Percentiles rank a stretch among this genome's conserved stretches.
Conservation (phyloP, 2,888 invertebrate genomes). For the Drosophila meridionalis region DNA sequence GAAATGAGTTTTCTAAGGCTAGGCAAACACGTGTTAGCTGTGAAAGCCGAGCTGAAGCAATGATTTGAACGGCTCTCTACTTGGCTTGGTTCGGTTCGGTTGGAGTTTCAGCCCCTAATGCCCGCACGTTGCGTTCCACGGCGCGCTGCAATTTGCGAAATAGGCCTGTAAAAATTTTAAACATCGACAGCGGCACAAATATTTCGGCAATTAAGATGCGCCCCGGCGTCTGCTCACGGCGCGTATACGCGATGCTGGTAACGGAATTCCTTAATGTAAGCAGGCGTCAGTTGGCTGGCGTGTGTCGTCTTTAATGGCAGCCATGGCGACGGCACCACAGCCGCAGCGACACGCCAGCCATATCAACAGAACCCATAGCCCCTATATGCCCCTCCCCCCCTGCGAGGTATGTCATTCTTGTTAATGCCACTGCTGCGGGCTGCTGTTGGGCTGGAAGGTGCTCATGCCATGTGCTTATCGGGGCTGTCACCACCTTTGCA, state of each 20-base stretch:
- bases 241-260: slow-evolving; percentile 56
- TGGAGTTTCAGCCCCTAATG: slow-evolving; percentile 24
- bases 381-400: not conserved
- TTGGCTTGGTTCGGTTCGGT: slow-evolving; percentile 13
- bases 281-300: slow-evolving; percentile 78
- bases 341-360: slow-evolving; percentile 3
- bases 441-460: slow-evolving; percentile 8
- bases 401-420: slow-evolving; percentile 22
- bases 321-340: slow-evolving; percentile 58
- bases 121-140: slow-evolving; percentile 35
- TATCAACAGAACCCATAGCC: slow-evolving; percentile 10
- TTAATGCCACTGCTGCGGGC: slow-evolving; percentile 8
- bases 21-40: slow-evolving; percentile 30
- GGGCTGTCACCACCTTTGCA: slow-evolving; percentile 34
- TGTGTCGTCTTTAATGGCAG: slow-evolving; percentile 72
- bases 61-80: slow-evolving; percentile 36
- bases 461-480: slow-evolving; percentile 14
- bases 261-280: slow-evolving; percentile 69
- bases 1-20: slow-evolving; percentile 18
- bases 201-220: slow-evolving; percentile 70
- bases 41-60: slow-evolving; percentile 5
- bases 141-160: slow-evolving; percentile 31
- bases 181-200: slow-evolving; percentile 49
- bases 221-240: slow-evolving; percentile 42
- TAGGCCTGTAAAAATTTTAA: slow-evolving; percentile 45